Percentiles rank a stretch among this genome's conserved stretches.
phyloP scores from a whole-genome alignment of 2,113 vertebrate species.

The Nibea albiflora region DNA sequence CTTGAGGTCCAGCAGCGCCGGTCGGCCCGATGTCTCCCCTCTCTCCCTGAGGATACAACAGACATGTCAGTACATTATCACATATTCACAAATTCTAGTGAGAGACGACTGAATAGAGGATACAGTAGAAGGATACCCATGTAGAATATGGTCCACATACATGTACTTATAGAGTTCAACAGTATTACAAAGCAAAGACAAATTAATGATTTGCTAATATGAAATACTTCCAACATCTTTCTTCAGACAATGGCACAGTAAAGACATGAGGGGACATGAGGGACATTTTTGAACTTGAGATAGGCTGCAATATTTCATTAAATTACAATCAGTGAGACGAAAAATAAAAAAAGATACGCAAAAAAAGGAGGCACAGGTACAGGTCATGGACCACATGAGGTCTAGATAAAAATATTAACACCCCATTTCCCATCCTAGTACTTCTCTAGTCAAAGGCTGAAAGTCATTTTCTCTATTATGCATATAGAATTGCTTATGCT shows the following conservation, averaged over 20 bases:
- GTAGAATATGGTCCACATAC: too few relatives aligned
- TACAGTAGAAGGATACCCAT: not conserved
- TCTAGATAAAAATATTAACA: too few relatives aligned
- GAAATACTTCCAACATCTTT: not conserved
- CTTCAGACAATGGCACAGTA: not conserved
- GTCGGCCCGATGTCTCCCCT: slow-evolving; percentile 60
- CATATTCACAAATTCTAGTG: not conserved
- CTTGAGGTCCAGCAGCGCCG: slow-evolving; percentile 73
- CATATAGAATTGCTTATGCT: too few relatives aligned
- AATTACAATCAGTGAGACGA: too few relatives aligned
- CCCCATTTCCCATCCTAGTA: too few relatives aligned
- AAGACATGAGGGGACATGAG: not conserved
- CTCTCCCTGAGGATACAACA: slow-evolving; percentile 71
- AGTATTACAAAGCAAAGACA: not conserved
- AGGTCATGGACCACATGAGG: too few relatives aligned
- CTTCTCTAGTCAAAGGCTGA: too few relatives aligned
- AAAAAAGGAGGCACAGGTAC: too few relatives aligned
- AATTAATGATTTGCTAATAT: not conserved
- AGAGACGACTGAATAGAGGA: not conserved
- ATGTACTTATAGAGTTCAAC: not conserved
- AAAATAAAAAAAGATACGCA: too few relatives aligned
- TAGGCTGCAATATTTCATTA: too few relatives aligned
- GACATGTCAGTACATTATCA: slow-evolving; percentile 5
- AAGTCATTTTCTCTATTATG: too few relatives aligned
- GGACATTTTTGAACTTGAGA: not conserved